A percentile compares a stretch with the other conserved stretches of the same genome.
Evolutionary conservation across 2,888 invertebrate genomes (phyloP).

Genomic region (Monopis laevigella): DNA sequence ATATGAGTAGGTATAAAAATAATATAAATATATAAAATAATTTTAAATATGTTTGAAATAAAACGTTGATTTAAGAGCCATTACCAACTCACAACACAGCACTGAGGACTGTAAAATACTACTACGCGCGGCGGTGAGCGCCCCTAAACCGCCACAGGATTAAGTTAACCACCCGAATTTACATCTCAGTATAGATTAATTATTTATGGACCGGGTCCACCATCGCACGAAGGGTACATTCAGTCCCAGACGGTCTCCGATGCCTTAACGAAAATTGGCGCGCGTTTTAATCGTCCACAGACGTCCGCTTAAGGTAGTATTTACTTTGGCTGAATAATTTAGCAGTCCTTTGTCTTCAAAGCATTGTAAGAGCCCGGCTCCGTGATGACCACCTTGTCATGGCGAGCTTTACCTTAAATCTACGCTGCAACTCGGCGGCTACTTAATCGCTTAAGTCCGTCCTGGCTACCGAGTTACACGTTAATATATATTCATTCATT

Average conservation of each 20-base stretch:
- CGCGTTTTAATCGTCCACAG: not conserved
- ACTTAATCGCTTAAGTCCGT: slow-evolving; percentile 55
- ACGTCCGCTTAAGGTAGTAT: slow-evolving; percentile 46
- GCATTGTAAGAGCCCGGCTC: slow-evolving; percentile 47
- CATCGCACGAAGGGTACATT: slow-evolving; percentile 46
- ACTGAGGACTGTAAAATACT: too few species aligned
- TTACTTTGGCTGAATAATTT: slow-evolving; percentile 57
- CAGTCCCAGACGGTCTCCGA: slow-evolving; percentile 57
- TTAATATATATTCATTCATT: slow-evolving; percentile 1
- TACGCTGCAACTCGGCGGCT: slow-evolving; percentile 60
- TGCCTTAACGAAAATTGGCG: slow-evolving; percentile 55
- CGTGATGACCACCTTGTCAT: slow-evolving; percentile 65
- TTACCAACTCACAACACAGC: too few species aligned
- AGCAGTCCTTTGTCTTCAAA: slow-evolving; percentile 57
- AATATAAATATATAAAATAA: not conserved
- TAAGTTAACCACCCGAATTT: slow-evolving; percentile 49
- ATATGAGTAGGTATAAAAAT: too few species aligned
- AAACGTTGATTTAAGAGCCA: too few species aligned
- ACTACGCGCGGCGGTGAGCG: too few species aligned
- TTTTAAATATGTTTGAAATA: not conserved
- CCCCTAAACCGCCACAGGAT: slow-evolving; percentile 31
- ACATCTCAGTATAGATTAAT: slow-evolving; percentile 57
- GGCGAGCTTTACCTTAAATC: slow-evolving; percentile 56
- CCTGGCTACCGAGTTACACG: slow-evolving; percentile 23
- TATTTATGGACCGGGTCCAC: slow-evolving; percentile 55